Base-by-base conservation (phyloP, 2,797 vertebrate genomes). In the Dendrocincla fuliginosa region DNA sequence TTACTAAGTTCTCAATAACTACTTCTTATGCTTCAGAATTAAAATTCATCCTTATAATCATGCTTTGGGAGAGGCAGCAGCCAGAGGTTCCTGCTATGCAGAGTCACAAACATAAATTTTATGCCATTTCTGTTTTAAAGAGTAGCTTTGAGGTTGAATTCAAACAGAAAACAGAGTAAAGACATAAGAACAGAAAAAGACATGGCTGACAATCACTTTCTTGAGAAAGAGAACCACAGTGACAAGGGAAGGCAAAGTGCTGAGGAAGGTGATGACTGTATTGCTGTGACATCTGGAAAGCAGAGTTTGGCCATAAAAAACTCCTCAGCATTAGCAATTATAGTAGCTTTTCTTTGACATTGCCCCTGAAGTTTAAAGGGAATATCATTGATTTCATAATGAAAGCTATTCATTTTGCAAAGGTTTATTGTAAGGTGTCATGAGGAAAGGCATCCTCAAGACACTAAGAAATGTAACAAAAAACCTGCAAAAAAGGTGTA, bases 381-480 rank as follows among this genome's bases (percentile, higher is more conserved):
- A 95, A 69, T 70, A 84, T 89, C 64, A 92, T 47, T 83, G 86
- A 96, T 96, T 93, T 94, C 88, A 93, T 95, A 96, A 96, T 92
- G 73, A 87, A 94, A 85, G 71, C 93, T 86, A 89, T 92, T 95
- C 46, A 79, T 92, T 96, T 95, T 94, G 91, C 80, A 90, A 82
- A 89, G 77, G 91, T 80, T 96, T 83, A 77, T 89, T 89, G 44
- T 75, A 67, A 77, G 84, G 57, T 39, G 41, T 84, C 89, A 67
- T 27, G 70, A 86, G 80, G 46, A 90, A 87, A 87, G 37, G 82
- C 52, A 78, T 91, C 59, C 67, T 77, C 86, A 84, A 61, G 68
- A 77, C 44, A 56, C 52, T 60, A 50, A 70, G 82, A 93, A 96
- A 93, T 59, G 63, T 32, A 93, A 68, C 65, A 33, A 78, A 88